phyloP scores from a whole-genome alignment of 1,140 invertebrate species.

The Ctenoplectra terminalis region DNA sequence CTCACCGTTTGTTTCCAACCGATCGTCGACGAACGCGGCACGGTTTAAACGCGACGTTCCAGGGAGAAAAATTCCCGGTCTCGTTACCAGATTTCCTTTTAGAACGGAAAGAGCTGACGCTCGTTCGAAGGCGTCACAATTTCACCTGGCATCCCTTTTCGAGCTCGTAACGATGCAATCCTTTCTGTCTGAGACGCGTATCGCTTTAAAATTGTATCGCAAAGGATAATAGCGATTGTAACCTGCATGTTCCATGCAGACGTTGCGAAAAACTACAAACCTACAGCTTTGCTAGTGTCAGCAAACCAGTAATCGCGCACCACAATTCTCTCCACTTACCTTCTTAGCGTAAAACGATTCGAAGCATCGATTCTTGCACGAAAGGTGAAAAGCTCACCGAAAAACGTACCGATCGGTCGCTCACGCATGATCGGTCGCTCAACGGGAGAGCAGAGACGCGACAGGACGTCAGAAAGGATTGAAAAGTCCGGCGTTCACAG shows the following conservation, averaged over 20 bases:
- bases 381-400: conserved; percentile 53
- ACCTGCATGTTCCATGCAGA: background rate
- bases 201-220: background rate
- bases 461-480: conserved; percentile 7
- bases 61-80: background rate
- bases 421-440: conserved; percentile 36
- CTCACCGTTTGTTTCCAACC: conserved; percentile 59
- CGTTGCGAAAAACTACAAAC: conserved; percentile 7
- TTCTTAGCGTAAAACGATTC: too few relatives aligned
- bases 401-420: conserved; percentile 38
- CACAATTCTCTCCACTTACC: too few relatives aligned
- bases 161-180: too few relatives aligned
- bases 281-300: too few relatives aligned
- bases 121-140: too few relatives aligned
- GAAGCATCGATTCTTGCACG: conserved; percentile 46
- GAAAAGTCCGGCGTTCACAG: conserved; percentile 20
- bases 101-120: conserved; percentile 6
- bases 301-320: too few relatives aligned
- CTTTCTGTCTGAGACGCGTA: background rate
- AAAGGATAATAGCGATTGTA: background rate
- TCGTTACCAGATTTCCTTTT: background rate
- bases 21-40: conserved; percentile 45
- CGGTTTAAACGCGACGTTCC: too few relatives aligned
- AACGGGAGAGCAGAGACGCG: conserved; percentile 12
- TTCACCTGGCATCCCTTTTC: too few relatives aligned